phyloP scores from a whole-genome alignment of 1,140 invertebrate genomes.

The Orius laevigatus region DNA sequence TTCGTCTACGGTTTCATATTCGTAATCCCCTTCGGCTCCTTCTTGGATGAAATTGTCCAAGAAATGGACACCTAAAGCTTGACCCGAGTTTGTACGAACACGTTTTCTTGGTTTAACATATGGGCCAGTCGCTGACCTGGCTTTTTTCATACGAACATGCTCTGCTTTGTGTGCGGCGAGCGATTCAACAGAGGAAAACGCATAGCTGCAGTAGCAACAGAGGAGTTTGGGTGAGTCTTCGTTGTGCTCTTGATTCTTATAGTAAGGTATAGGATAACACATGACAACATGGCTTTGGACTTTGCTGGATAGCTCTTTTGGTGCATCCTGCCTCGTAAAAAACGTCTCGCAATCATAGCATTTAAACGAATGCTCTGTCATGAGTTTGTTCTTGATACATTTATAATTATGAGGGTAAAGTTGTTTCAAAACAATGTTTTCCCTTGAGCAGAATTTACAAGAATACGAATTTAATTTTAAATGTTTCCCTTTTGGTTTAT shows the following conservation, averaged over 20 bases:
- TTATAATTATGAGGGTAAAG: slow-evolving; percentile 6
- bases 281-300: slow-evolving; percentile 1
- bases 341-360: slow-evolving; percentile 3
- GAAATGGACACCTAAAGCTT: not conserved
- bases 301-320: slow-evolving; percentile 6
- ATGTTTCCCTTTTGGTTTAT: not conserved
- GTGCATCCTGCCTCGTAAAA: not conserved
- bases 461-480: not conserved
- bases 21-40: not conserved
- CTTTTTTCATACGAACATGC: not conserved
- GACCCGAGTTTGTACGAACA: not conserved
- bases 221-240: not conserved
- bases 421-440: not conserved
- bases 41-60: not conserved
- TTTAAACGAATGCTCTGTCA: slow-evolving; percentile 1
- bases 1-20: not conserved
- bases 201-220: slow-evolving; percentile 4
- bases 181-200: slow-evolving; percentile 5
- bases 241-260: not conserved
- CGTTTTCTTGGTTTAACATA: slow-evolving; percentile 6
- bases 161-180: slow-evolving; percentile 2
- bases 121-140: not conserved
- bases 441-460: slow-evolving; percentile 5
- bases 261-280: slow-evolving; percentile 3
- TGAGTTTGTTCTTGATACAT: not conserved